phyloP scores from a whole-genome alignment of 2,113 vertebrate species.

The Leptocoma aspasia region DNA sequence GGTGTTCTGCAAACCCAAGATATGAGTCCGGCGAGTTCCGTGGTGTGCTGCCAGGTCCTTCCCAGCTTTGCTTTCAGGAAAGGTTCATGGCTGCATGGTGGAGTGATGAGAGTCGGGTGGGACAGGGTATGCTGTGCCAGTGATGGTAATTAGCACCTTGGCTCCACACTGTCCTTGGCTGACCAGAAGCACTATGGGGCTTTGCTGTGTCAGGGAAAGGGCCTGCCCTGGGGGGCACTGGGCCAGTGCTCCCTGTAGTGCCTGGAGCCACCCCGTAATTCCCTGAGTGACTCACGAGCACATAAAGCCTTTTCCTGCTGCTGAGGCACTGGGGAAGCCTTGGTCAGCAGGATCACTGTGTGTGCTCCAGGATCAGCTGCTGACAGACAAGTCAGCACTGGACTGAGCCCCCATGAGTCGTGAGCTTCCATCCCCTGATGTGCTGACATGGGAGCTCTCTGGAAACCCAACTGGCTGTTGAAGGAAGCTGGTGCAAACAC shows the following conservation, averaged over 20 bases:
- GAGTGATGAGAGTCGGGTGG: not conserved
- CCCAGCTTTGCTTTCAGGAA: not conserved
- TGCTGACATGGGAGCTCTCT: not conserved
- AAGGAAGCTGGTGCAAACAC: not conserved
- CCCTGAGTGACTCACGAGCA: not conserved
- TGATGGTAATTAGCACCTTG: not conserved
- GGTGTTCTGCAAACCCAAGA: not conserved
- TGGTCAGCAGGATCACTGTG: not conserved
- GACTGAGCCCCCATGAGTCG: accelerated
- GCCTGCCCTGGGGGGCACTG: not conserved
- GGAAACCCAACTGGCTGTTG: not conserved
- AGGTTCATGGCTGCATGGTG: accelerated
- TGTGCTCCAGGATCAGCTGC: not conserved
- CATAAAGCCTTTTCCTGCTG: not conserved
- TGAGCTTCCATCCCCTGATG: not conserved
- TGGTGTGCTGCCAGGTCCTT: not conserved
- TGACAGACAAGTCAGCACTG: accelerated
- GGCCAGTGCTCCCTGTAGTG: not conserved
- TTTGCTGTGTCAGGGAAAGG: not conserved
- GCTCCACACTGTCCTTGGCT: accelerated
- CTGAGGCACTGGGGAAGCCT: not conserved
- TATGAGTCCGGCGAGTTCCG: accelerated
- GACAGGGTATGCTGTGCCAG: not conserved
- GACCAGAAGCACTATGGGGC: not conserved
- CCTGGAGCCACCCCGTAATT: not conserved